Evolutionary conservation across 2,888 invertebrate species (phyloP), one percentile per base, ranked within the genome.

Genomic region (Euplexia lucipara): DNA sequence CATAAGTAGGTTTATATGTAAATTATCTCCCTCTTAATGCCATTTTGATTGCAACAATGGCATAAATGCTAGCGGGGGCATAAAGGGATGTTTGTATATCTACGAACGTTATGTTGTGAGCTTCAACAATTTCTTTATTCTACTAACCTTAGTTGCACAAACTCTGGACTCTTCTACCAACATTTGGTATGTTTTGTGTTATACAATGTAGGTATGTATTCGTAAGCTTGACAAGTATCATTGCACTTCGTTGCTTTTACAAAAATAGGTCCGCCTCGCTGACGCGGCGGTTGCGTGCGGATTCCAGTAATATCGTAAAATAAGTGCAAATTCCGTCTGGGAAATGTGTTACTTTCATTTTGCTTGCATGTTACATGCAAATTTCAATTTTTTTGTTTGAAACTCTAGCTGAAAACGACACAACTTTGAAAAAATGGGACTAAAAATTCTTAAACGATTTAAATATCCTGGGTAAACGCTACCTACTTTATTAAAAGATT

Each of bases 281-380:
- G 60, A 65, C 20, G 70, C 37, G 26, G 37, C 8, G 44, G 30
- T 75, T 62, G 63, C 66, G 66, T 79, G 76, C 20, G 30, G 53
- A 60, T 75, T 61, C 54, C 63, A 44, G 60, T 74, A 60, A 78
- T 61, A 59, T 68, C 51, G 44, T 62, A 42, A 70, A 78, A 60
- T 70, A 60, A 64, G 78, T 72, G 63, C 48, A 69, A 69, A 72
- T 72, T 56, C 56, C 41, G 14, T 12, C 34, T 39, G 10, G 49
- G 62, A 52, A 78, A 75, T 54, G 64, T 67, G 66, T 76, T 65
- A 72, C 66, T 79, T 81, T 75, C 62, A 80, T 78, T 74, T 75
- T 70, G 60, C 56, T 78, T 78, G 74, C 71, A 78, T 75, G 74
- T 67, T 56, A 48, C 64, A 68, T 68, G 78, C 65, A 70, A 71